Percentiles rank a stretch among this genome's conserved stretches.
Evolutionary conservation across 1,140 invertebrate species (phyloP).

Genomic region (Anadara kagoshimensis): DNA sequence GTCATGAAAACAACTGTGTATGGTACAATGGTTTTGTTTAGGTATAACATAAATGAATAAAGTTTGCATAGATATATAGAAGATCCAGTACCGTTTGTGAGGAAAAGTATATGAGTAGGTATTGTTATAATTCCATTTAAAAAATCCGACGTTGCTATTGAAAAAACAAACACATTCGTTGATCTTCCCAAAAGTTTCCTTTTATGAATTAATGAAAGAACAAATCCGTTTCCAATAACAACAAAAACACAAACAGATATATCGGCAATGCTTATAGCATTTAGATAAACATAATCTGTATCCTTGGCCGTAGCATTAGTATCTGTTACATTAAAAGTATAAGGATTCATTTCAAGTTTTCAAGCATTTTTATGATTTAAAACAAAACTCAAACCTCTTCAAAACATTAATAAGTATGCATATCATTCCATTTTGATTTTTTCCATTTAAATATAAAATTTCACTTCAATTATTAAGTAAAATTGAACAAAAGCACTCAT

Average conservation of each 20-base stretch:
- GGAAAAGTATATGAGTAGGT: slow-evolving; percentile 46
- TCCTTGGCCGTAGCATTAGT: too few species aligned
- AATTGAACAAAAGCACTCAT: too few species aligned
- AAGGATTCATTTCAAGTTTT: too few species aligned
- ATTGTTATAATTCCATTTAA: slow-evolving; percentile 48
- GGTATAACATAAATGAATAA: slow-evolving; percentile 50
- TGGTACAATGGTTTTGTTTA: slow-evolving; percentile 56
- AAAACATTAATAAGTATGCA: too few species aligned
- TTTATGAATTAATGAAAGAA: slow-evolving; percentile 31
- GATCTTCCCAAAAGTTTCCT: slow-evolving; percentile 58
- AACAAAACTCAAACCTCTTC: too few species aligned
- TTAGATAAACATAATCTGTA: background rate
- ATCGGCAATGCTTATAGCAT: slow-evolving; percentile 21
- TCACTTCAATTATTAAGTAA: too few species aligned
- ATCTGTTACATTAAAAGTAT: too few species aligned
- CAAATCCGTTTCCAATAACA: slow-evolving; percentile 31
- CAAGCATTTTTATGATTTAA: too few species aligned
- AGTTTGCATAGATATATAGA: slow-evolving; percentile 52
- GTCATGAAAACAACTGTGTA: slow-evolving; percentile 55
- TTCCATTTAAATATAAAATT: too few species aligned
- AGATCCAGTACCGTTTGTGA: slow-evolving; percentile 22
- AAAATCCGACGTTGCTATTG: slow-evolving; percentile 55
- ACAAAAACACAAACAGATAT: slow-evolving; percentile 12
- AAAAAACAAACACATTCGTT: slow-evolving; percentile 62
- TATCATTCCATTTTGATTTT: too few species aligned